phyloP scores from a whole-genome alignment of 2,797 vertebrate genomes.

The Neoniphon sammara region DNA sequence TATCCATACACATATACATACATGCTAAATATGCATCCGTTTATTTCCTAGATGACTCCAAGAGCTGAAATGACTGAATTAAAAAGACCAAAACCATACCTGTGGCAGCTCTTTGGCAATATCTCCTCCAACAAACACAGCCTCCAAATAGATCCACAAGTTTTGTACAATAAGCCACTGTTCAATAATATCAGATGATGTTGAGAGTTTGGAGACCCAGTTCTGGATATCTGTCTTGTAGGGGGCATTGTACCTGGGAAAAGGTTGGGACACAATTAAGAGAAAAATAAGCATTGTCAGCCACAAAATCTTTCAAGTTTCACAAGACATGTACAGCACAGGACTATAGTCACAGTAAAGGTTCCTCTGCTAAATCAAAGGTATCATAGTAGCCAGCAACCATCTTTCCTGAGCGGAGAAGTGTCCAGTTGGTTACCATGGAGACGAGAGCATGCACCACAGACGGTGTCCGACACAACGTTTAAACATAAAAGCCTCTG shows the following conservation, averaged over 20 bases:
- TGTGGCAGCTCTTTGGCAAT: constrained; percentile 94
- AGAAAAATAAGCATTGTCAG: too few species aligned
- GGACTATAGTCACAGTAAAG: neutral
- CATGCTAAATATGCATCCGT: neutral
- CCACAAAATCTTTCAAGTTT: constrained; percentile 11
- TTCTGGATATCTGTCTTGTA: constrained; percentile 92
- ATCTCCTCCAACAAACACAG: constrained; percentile 92
- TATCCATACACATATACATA: neutral
- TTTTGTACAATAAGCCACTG: constrained; percentile 94
- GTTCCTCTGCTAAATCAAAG: too few species aligned
- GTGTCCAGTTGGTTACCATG: too few species aligned
- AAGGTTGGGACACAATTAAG: neutral
- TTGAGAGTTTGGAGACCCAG: constrained; percentile 90
- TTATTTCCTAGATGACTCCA: too few species aligned
- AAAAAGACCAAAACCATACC: constrained; percentile 71
- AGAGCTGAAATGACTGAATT: too few species aligned
- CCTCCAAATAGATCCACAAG: constrained; percentile 94
- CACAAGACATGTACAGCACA: neutral
- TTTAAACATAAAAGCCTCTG: too few species aligned
- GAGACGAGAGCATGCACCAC: too few species aligned
- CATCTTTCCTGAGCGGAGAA: too few species aligned
- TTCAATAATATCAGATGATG: constrained; percentile 89
- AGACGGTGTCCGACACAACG: too few species aligned
- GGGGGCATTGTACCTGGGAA: constrained; percentile 87
- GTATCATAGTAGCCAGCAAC: too few species aligned